Conservation (phyloP, 1,140 invertebrate species). For the Pseudomyrmex pallidus region DNA sequence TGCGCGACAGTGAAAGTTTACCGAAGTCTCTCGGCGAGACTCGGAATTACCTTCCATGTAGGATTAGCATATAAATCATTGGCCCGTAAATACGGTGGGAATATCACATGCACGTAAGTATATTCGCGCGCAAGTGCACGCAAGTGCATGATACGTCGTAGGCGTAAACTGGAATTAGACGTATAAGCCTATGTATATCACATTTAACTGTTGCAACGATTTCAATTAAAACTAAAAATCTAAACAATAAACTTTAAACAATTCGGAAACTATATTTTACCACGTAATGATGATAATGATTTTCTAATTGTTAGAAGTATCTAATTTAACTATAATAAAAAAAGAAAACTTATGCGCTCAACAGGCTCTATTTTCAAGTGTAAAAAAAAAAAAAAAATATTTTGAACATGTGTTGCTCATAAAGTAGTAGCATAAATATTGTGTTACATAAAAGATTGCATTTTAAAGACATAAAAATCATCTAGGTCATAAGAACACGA, state of each 20-base stretch:
- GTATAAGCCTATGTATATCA: not conserved
- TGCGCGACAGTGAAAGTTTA: conserved; percentile 60
- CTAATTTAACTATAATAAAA: too few relatives aligned
- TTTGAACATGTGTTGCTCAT: too few relatives aligned
- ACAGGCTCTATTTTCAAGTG: too few relatives aligned
- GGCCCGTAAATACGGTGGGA: conserved; percentile 64
- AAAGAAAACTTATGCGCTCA: too few relatives aligned
- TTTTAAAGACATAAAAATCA: too few relatives aligned
- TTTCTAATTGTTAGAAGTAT: too few relatives aligned
- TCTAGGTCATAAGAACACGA: too few relatives aligned
- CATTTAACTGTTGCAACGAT: not conserved
- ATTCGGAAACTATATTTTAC: too few relatives aligned
- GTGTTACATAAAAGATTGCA: too few relatives aligned
- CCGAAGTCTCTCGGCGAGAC: conserved; percentile 4
- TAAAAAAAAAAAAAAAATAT: too few relatives aligned
- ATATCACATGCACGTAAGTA: conserved; percentile 25
- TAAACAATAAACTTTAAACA: not conserved
- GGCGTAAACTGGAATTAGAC: not conserved
- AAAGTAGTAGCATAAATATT: too few relatives aligned
- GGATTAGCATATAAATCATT: conserved; percentile 74
- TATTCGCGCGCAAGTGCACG: not conserved
- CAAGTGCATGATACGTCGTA: conserved; percentile 1
- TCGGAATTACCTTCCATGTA: conserved; percentile 47
- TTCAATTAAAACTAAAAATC: not conserved
- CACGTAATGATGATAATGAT: too few relatives aligned